These are phyloP conservation scores for Cyclophora albipunctata DNA, from an alignment of 2,888 invertebrate species.

Conservation along the genomic window DNA sequence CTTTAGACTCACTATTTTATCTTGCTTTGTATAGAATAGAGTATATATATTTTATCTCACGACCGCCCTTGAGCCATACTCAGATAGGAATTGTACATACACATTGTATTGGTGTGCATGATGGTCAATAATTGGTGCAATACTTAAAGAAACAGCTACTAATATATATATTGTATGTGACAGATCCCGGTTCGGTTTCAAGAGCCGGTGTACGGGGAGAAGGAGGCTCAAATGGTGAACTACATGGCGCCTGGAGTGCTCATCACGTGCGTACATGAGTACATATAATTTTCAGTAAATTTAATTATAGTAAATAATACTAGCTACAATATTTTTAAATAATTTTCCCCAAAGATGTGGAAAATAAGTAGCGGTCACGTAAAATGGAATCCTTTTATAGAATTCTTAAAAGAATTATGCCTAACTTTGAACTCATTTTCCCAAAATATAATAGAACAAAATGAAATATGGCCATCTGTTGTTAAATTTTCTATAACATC, in stretches of 20 bases:
- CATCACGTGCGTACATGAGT: conserved; percentile 79
- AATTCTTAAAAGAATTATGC: background rate
- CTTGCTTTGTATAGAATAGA: background rate
- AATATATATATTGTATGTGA: no score
- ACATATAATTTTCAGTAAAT: no score
- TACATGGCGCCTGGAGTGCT: conserved; percentile 92
- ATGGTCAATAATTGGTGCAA: no score
- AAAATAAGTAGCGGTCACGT: background rate
- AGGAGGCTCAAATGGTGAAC: conserved; percentile 81
- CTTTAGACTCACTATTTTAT: background rate
- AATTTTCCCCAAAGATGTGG: background rate
- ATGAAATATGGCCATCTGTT: background rate
- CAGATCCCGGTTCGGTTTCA: conserved; percentile 80
- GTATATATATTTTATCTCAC: no score
- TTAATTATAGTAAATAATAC: background rate
- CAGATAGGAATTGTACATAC: no score
- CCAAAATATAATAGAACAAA: background rate
- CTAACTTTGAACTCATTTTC: background rate
- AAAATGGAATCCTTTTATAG: background rate
- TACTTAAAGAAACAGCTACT: no score
- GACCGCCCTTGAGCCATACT: no score
- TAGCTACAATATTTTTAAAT: background rate
- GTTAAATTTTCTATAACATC: no score
- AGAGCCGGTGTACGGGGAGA: conserved; percentile 81
- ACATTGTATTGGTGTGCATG: no score